Percentiles rank a stretch among this genome's conserved stretches.
Conservation (phyloP, 2,888 invertebrate species). For the Diaprepes abbreviatus region DNA sequence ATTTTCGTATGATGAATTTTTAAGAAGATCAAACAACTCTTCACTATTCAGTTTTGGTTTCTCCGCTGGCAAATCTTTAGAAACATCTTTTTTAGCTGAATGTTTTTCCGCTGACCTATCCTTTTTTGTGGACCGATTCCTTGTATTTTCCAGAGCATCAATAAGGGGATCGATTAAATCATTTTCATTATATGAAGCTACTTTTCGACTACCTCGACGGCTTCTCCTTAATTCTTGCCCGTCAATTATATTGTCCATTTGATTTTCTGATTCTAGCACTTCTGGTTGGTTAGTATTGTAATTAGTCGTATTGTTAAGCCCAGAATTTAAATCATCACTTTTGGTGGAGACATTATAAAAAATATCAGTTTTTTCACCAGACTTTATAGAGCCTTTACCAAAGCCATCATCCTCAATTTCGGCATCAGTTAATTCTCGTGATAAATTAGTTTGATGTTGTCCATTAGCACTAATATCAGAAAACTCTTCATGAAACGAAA, state of each 20-base stretch:
- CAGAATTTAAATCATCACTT: not conserved
- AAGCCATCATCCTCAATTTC: not conserved
- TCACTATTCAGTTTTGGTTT: conserved; percentile 56
- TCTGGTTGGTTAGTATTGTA: not conserved
- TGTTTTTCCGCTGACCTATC: conserved; percentile 35
- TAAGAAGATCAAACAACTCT: conserved; percentile 59
- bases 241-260: conserved; percentile 11
- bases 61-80: conserved; percentile 5
- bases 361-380: not conserved
- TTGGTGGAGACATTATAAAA: not conserved
- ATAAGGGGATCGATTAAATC: conserved; percentile 59
- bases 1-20: conserved; percentile 55
- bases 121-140: conserved; percentile 36
- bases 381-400: not conserved
- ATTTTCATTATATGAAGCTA: conserved; percentile 61
- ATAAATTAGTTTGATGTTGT: not conserved
- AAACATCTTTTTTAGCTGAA: not conserved
- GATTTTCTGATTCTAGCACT: not conserved
- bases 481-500: conserved; percentile 7
- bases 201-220: conserved; percentile 56
- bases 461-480: not conserved
- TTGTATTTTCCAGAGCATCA: conserved; percentile 53
- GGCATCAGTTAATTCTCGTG: not conserved
- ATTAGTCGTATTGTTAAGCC: not conserved
- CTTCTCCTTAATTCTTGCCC: conserved; percentile 56